phyloP scores from a whole-genome alignment of 2,888 invertebrate species.

The Nomada ruficornis region DNA sequence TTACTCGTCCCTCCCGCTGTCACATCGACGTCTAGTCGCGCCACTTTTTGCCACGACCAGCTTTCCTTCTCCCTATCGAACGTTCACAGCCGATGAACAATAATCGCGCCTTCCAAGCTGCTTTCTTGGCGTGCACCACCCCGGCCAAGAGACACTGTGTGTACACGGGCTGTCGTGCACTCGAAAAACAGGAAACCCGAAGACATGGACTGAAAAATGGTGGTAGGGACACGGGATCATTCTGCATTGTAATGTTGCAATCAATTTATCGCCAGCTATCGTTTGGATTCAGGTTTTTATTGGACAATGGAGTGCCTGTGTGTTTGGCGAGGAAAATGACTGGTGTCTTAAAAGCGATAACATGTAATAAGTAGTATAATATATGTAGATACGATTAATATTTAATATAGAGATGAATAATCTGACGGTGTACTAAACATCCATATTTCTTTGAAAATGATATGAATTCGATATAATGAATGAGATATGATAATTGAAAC shows the following conservation, averaged over 20 bases:
- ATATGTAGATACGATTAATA: too few species aligned
- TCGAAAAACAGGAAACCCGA: constrained; percentile 11
- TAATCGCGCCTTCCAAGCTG: constrained; percentile 48
- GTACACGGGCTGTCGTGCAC: constrained; percentile 12
- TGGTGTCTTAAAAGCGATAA: too few species aligned
- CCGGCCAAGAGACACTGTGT: neutral
- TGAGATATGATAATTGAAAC: too few species aligned
- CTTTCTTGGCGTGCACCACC: constrained; percentile 36
- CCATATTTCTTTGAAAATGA: too few species aligned
- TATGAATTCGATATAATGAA: too few species aligned
- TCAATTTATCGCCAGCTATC: constrained; percentile 2
- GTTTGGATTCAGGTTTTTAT: neutral
- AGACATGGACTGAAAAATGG: constrained; percentile 17
- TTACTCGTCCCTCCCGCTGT: constrained; percentile 51
- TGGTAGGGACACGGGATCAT: neutral
- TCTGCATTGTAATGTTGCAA: constrained; percentile 23
- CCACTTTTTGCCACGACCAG: constrained; percentile 17
- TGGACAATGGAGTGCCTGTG: neutral
- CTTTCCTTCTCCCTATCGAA: constrained; percentile 51
- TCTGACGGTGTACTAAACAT: too few species aligned
- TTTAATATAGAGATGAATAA: too few species aligned
- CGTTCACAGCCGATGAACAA: constrained; percentile 69
- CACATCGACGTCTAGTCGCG: constrained; percentile 47
- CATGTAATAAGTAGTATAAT: too few species aligned
- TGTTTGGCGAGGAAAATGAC: too few species aligned